These are phyloP conservation scores for Cotesia vestalis DNA, from an alignment of 1,140 invertebrate species.

Conservation along the genomic window DNA sequence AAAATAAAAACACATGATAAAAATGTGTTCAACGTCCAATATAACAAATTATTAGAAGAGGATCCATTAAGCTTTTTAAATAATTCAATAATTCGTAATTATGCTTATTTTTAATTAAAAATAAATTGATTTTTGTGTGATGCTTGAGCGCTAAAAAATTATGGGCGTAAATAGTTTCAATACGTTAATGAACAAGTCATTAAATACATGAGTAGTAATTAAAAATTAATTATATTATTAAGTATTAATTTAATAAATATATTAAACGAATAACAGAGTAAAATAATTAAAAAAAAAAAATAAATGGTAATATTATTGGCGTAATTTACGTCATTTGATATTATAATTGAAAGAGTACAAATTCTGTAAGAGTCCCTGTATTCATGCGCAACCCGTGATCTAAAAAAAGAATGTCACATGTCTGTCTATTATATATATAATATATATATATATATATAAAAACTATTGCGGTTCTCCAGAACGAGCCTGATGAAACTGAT, in stretches of 20 bases:
- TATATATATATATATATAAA: too few relatives aligned
- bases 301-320: not conserved
- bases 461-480: slow-evolving; percentile 27
- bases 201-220: slow-evolving; percentile 13
- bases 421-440: slow-evolving; percentile 31
- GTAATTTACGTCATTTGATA: slow-evolving; percentile 39
- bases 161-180: slow-evolving; percentile 24
- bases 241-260: slow-evolving; percentile 25
- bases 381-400: slow-evolving; percentile 46
- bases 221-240: slow-evolving; percentile 26
- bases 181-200: slow-evolving; percentile 13
- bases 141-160: slow-evolving; percentile 30
- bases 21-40: too few relatives aligned
- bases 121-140: slow-evolving; percentile 18
- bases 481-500: slow-evolving; percentile 5
- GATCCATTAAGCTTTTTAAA: too few relatives aligned
- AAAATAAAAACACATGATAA: too few relatives aligned
- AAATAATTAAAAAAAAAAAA: slow-evolving; percentile 11
- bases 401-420: slow-evolving; percentile 23
- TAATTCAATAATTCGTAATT: too few relatives aligned
- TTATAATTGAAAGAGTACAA: slow-evolving; percentile 59
- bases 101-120: not conserved
- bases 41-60: too few relatives aligned
- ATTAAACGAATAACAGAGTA: slow-evolving; percentile 16
- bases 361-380: slow-evolving; percentile 58